phyloP scores from a whole-genome alignment of 2,797 vertebrate species.

The Lacerta viridis region DNA sequence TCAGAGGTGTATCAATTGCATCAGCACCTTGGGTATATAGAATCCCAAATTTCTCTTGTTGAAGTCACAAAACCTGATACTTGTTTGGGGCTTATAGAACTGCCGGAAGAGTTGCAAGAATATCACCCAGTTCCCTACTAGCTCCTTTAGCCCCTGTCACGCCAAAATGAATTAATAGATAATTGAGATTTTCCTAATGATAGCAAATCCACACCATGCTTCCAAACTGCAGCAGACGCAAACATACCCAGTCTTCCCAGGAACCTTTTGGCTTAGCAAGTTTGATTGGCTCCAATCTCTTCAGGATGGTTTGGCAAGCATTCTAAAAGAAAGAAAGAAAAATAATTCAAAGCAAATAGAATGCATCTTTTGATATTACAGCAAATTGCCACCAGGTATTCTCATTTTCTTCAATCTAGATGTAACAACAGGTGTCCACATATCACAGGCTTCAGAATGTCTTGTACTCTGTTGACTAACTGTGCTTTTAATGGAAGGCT shows the following conservation, averaged over 20 bases:
- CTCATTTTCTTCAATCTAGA: neutral
- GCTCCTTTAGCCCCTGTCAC: neutral
- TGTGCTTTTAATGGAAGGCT: neutral
- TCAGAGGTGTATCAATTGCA: neutral
- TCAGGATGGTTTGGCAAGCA: conserved; percentile 87
- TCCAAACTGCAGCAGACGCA: neutral
- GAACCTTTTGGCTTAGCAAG: conserved; percentile 84
- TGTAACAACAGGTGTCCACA: neutral
- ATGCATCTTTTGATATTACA: conserved; percentile 5
- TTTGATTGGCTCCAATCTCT: conserved; percentile 89
- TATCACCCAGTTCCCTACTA: neutral
- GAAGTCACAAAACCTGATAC: neutral
- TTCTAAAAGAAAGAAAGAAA: conserved; percentile 76
- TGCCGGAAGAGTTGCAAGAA: neutral
- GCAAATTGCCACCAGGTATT: neutral
- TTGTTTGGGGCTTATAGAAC: neutral
- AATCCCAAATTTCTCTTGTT: neutral
- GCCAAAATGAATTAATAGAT: neutral
- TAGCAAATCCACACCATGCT: conserved; percentile 6
- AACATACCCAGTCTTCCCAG: conserved; percentile 93
- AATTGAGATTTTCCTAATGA: neutral
- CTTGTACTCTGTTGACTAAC: neutral
- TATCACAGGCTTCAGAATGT: neutral
- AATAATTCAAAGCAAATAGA: neutral
- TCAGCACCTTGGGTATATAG: neutral